Conservation (phyloP, 2,888 invertebrate genomes). For the Drosophila birchii region DNA sequence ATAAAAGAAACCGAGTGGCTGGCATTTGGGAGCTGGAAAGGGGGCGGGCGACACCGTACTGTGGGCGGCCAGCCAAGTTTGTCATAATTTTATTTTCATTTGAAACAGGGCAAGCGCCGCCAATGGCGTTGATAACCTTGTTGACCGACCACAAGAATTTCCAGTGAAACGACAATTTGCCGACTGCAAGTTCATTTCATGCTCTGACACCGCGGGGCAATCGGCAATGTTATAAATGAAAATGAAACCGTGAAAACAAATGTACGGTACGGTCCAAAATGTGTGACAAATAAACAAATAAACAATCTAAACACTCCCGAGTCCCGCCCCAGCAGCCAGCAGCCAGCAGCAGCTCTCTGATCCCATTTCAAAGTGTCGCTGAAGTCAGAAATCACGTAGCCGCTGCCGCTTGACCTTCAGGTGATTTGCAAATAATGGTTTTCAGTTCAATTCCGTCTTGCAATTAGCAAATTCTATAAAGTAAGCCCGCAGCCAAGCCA, state of each 20-base stretch:
- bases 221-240: constrained; percentile 32
- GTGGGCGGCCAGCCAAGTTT: constrained; percentile 22
- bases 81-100: constrained; percentile 49
- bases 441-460: constrained; percentile 67
- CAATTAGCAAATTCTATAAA: constrained; percentile 52
- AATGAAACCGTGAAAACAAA: constrained; percentile 49
- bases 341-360: constrained; percentile 3
- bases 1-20: constrained; percentile 4
- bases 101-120: constrained; percentile 32
- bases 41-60: not conserved
- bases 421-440: constrained; percentile 59
- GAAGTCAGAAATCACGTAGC: constrained; percentile 50
- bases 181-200: constrained; percentile 53
- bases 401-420: constrained; percentile 59
- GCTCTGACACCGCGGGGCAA: constrained; percentile 53
- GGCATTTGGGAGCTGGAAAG: constrained; percentile 11
- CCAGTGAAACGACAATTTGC: constrained; percentile 63
- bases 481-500: constrained; percentile 31
- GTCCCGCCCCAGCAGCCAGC: constrained; percentile 7
- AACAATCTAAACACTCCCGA: constrained; percentile 26
- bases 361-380: constrained; percentile 30
- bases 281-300: constrained; percentile 30
- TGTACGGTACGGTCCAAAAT: constrained; percentile 11
- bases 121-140: constrained; percentile 72
- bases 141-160: constrained; percentile 77